These are phyloP conservation scores for Lagria hirta DNA, from an alignment of 2,888 invertebrate genomes.

Conservation along the genomic window DNA sequence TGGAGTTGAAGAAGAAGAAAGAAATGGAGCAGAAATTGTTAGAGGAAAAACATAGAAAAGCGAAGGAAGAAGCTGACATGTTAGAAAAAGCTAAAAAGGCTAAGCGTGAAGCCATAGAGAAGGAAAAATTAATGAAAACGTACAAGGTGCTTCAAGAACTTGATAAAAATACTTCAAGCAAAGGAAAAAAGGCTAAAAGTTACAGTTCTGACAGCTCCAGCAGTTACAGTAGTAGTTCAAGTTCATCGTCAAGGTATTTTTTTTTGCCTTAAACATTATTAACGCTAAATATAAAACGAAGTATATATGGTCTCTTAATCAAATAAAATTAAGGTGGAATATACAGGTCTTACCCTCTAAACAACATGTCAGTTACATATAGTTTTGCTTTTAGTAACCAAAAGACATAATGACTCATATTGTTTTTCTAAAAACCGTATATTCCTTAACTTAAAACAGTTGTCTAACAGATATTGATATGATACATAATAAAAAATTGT, in stretches of 20 bases:
- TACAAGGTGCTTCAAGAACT: slow-evolving; percentile 51
- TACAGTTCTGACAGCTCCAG: slow-evolving; percentile 42
- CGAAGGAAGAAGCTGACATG: slow-evolving; percentile 54
- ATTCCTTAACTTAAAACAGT: too few relatives aligned
- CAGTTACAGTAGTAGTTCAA: slow-evolving; percentile 37
- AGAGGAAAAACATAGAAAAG: slow-evolving; percentile 53
- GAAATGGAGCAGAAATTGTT: slow-evolving; percentile 52
- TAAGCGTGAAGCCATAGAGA: slow-evolving; percentile 52
- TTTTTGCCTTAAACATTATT: too few relatives aligned
- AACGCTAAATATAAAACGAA: too few relatives aligned
- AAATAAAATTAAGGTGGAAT: too few relatives aligned
- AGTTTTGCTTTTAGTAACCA: too few relatives aligned
- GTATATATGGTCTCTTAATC: too few relatives aligned
- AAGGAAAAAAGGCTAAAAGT: slow-evolving; percentile 33
- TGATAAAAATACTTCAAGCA: slow-evolving; percentile 41
- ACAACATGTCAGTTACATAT: too few relatives aligned
- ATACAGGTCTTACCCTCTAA: too few relatives aligned
- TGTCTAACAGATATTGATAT: too few relatives aligned
- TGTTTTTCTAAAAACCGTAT: too few relatives aligned
- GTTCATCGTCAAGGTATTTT: slow-evolving; percentile 27
- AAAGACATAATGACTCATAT: too few relatives aligned
- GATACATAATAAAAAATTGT: too few relatives aligned
- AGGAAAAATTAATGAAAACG: slow-evolving; percentile 52
- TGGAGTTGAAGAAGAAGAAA: slow-evolving; percentile 60
- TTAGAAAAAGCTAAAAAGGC: slow-evolving; percentile 52